phyloP scores from a whole-genome alignment of 1,140 invertebrate species.

The Meloidogyne chitwoodi region DNA sequence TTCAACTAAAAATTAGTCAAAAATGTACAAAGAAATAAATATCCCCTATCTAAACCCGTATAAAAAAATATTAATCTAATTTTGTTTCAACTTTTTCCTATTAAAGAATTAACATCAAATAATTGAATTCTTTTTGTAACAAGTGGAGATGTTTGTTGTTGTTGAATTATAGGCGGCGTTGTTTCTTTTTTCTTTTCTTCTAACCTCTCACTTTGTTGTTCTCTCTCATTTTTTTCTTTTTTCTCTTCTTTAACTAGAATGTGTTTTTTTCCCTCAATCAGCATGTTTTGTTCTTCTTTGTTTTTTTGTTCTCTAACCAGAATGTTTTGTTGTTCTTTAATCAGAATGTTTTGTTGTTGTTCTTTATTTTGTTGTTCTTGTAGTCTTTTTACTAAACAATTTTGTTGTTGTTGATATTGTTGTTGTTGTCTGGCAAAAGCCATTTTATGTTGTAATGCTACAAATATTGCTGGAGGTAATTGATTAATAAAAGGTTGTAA shows the following conservation, averaged over 20 bases:
- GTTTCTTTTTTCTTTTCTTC: no score
- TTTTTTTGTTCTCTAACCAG: no score
- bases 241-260: no score
- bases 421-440: background rate
- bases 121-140: background rate
- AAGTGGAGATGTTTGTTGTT: background rate
- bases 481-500: background rate
- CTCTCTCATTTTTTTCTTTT: background rate
- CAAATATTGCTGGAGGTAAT: background rate
- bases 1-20: no score
- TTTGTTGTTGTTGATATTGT: background rate
- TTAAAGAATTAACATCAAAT: background rate
- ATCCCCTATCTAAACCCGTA: no score
- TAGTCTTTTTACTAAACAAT: background rate
- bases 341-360: background rate
- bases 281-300: no score
- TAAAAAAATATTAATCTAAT: no score
- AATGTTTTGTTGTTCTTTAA: no score
- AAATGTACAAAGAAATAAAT: no score
- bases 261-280: no score
- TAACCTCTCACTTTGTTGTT: background rate
- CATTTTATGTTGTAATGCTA: background rate
- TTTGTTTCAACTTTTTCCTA: background rate
- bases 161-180: no score
- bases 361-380: background rate